Evolutionary conservation across 2,113 vertebrate species (phyloP).

Genomic region (Natator depressus): DNA sequence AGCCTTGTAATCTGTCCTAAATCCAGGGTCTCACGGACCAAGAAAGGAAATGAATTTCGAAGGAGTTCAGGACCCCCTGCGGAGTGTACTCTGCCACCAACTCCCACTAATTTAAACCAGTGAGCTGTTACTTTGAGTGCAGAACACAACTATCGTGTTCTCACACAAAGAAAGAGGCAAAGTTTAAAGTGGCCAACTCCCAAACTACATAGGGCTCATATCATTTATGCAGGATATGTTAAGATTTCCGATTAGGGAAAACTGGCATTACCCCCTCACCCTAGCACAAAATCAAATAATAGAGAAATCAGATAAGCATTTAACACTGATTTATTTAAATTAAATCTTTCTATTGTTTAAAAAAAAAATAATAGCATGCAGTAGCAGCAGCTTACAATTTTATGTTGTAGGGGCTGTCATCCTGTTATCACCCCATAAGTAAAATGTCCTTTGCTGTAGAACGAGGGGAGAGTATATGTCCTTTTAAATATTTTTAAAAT

Average conservation of each 20-base stretch:
- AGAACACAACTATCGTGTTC: accelerated
- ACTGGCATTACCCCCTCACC: not conserved
- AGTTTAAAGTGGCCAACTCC: not conserved
- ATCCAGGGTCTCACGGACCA: not conserved
- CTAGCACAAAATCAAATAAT: not conserved
- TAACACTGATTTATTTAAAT: slow-evolving; percentile 3
- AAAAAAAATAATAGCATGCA: not conserved
- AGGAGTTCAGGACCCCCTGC: accelerated
- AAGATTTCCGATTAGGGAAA: not conserved
- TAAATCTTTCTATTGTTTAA: not conserved
- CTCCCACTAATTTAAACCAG: not conserved
- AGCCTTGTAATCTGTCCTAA: not conserved
- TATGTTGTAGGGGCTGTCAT: slow-evolving; percentile 17
- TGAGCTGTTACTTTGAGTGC: not conserved
- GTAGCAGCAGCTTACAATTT: not conserved
- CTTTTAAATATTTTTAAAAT: not conserved
- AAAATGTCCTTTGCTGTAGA: slow-evolving; percentile 18
- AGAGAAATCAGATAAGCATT: not conserved
- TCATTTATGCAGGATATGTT: not conserved
- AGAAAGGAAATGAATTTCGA: accelerated
- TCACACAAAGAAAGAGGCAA: not conserved
- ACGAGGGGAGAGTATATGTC: not conserved
- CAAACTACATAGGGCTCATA: not conserved
- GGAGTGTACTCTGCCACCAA: not conserved
- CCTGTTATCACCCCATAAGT: slow-evolving; percentile 1